phyloP scores from a whole-genome alignment of 2,797 vertebrate species.

The Otolemur crassicaudatus region DNA sequence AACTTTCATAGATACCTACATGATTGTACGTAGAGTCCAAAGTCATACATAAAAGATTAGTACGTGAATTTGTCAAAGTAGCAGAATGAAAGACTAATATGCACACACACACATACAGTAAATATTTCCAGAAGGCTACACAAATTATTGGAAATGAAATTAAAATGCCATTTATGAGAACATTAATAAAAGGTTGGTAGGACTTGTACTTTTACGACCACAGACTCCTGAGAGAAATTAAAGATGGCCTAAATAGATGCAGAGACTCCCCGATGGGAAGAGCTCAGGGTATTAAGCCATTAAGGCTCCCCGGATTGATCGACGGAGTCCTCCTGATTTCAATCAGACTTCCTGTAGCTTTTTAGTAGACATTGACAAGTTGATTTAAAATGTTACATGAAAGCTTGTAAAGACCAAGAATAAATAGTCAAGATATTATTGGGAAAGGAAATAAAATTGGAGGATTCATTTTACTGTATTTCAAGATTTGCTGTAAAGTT shows the following conservation, averaged over 20 bases:
- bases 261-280: not conserved
- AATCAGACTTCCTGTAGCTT: not conserved
- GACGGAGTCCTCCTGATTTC: not conserved
- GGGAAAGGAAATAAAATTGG: not conserved
- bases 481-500: not conserved
- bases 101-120: not conserved
- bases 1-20: no score
- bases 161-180: not conserved
- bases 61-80: not conserved
- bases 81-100: not conserved
- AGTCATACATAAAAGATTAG: not conserved
- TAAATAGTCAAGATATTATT: not conserved
- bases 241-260: not conserved
- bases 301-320: no score
- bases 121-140: not conserved
- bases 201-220: not conserved
- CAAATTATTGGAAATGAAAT: not conserved
- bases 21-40: not conserved
- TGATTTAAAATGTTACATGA: not conserved
- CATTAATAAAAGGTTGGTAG: not conserved
- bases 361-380: not conserved
- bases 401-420: not conserved
- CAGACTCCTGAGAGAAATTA: not conserved
- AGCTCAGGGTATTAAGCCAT: not conserved
- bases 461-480: not conserved